phyloP scores from a whole-genome alignment of 2,113 vertebrate species.

The Perca fluviatilis region DNA sequence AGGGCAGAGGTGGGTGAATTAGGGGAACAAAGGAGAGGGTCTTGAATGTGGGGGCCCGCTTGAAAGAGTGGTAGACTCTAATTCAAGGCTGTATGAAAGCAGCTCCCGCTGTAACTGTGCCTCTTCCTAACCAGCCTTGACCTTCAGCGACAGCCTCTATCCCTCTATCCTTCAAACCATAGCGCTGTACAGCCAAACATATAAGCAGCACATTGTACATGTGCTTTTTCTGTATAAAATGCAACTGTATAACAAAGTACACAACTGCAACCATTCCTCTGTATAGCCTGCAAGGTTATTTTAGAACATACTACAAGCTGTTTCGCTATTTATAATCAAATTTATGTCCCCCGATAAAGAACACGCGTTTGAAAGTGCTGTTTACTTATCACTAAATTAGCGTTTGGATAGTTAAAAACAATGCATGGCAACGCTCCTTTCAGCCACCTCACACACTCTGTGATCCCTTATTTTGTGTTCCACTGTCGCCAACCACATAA shows the following conservation, averaged over 20 bases:
- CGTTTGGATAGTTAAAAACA: not conserved
- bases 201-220: not conserved
- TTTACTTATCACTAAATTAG: not conserved
- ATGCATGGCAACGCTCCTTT: not conserved
- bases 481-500: not conserved
- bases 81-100: constrained; percentile 54
- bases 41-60: constrained; percentile 51
- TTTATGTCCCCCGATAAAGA: no score
- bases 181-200: constrained; percentile 7
- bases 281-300: not conserved
- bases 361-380: not conserved
- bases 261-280: not conserved
- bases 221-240: not conserved
- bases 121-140: constrained; percentile 47
- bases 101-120: constrained; percentile 20
- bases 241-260: not conserved
- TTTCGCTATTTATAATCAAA: not conserved
- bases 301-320: not conserved
- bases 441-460: not conserved
- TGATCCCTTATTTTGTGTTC: not conserved
- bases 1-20: constrained; percentile 62
- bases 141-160: constrained; percentile 55
- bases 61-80: constrained; percentile 43
- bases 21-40: constrained; percentile 60
- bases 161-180: constrained; percentile 17